These are phyloP conservation scores for Proteles cristata DNA, from an alignment of 2,113 vertebrate species.

Conservation along the genomic window DNA sequence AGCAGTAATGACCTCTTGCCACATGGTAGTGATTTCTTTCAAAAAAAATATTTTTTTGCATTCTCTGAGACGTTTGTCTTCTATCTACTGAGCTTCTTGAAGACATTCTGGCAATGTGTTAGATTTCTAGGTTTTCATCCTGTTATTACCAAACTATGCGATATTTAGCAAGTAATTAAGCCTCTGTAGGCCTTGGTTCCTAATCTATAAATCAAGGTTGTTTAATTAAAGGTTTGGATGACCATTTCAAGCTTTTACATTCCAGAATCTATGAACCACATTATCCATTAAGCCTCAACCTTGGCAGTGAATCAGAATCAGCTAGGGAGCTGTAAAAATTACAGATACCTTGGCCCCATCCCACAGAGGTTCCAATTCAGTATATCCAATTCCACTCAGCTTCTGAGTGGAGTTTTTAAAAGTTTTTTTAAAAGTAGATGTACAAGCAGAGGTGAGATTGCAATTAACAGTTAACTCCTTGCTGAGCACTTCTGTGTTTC, in stretches of 20 bases:
- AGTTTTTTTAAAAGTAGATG: constrained; percentile 16
- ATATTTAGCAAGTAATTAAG: constrained; percentile 57
- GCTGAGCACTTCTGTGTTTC: not conserved
- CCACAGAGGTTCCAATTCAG: not conserved
- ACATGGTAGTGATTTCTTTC: constrained; percentile 41
- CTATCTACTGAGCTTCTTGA: constrained; percentile 17
- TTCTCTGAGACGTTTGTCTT: constrained; percentile 49
- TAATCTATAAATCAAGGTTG: constrained; percentile 62
- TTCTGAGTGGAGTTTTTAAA: constrained; percentile 29
- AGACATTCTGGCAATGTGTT: constrained; percentile 31
- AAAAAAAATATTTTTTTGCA: constrained; percentile 9
- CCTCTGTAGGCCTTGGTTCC: constrained; percentile 40
- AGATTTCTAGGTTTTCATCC: constrained; percentile 46
- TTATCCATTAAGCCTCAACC: constrained; percentile 65
- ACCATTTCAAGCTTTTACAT: constrained; percentile 53
- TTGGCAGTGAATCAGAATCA: constrained; percentile 62
- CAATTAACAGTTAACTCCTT: not conserved
- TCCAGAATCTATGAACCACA: constrained; percentile 58
- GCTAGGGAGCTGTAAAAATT: constrained; percentile 48
- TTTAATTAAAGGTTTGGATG: constrained; percentile 72
- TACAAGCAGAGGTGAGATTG: not conserved
- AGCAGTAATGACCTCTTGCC: not conserved
- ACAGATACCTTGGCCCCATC: constrained; percentile 20
- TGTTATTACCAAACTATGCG: constrained; percentile 52
- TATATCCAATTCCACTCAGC: not conserved